Percentiles rank a stretch among this genome's conserved stretches.
Conservation (phyloP, 2,113 vertebrate genomes). For the Scytalopus superciliaris region DNA sequence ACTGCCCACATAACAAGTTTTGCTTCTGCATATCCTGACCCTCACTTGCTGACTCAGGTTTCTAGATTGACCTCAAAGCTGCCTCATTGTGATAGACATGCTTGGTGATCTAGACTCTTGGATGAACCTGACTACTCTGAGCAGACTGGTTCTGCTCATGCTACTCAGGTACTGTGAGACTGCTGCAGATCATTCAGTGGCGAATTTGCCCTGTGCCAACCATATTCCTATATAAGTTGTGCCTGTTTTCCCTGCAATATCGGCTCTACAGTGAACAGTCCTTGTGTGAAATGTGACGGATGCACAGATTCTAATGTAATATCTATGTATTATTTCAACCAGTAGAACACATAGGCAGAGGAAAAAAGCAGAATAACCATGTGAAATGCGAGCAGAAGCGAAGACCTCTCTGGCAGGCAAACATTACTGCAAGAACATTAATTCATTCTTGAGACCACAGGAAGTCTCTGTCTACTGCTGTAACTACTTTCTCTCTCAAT, state of each 20-base stretch:
- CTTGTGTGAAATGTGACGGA: background rate
- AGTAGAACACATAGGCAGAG: background rate
- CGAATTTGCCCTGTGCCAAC: background rate
- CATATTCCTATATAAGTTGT: background rate
- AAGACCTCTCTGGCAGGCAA: background rate
- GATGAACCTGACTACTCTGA: background rate
- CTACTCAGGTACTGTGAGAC: background rate
- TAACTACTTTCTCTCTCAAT: background rate
- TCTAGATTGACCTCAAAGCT: background rate
- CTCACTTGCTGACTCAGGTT: background rate
- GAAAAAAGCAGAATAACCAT: background rate
- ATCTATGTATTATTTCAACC: fast-evolving
- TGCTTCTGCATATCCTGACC: background rate
- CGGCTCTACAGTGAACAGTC: background rate
- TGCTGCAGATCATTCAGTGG: background rate
- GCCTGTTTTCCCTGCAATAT: background rate
- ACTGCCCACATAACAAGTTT: background rate
- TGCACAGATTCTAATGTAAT: background rate
- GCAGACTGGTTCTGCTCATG: background rate
- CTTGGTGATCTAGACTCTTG: background rate
- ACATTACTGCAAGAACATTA: background rate
- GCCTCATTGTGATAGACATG: fast-evolving
- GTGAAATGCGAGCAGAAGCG: background rate
- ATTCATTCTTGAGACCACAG: background rate
- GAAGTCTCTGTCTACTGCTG: background rate